Base-by-base conservation (phyloP, 2,797 vertebrate species). In the Phaenicophaeus curvirostris region DNA sequence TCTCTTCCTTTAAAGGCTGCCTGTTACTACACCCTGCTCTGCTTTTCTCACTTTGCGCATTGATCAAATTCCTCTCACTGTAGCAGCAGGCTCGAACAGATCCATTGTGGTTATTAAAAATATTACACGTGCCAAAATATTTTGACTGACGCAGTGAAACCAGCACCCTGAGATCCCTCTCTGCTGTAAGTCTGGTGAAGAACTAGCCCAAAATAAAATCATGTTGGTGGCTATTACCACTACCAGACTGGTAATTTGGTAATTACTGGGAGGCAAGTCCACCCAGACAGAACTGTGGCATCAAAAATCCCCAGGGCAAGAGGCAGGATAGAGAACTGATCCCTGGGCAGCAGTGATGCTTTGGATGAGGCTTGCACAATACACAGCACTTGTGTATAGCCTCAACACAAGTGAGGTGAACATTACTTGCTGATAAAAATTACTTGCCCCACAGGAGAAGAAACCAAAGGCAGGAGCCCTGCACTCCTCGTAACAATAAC, bases 311-410 rank as follows among this genome's bases (percentile, higher is more conserved):
- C 12, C 31, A 1, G 10, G 14, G n/a, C 42, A 42, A 42, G 42
- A 42, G 42, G 23, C 1, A 10, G 57, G 51, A 37, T 23, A 28
- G 51, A 48, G 39, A 1, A 11, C 11, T 6, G 27, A 30, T 27
- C 31, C 59, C 35, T 0, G 0, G 39, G n/a, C 19, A 54, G 28
- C 35, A 5, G 57, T 0, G 2, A n/a, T 12, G 28, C 54, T 68
- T 55, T 15, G 33, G 31, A 6, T 10, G 5, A 57, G 55, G 41
- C 1, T 1, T 41, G 42, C 4, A 5, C 2, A n/a, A 31, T n/a
- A 14, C n/a, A 20, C 10, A 14, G 76, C 24, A 7, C 59, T 44
- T 8, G 5, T 4, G 35, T 28, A 8, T 55, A 48, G 39, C 39
- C 51, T 31, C 39, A 21, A 28, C 23, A 1, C 13, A 9, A 35